These are phyloP conservation scores for Pimpla rufipes DNA, from an alignment of 2,888 invertebrate genomes.

Conservation along the genomic window DNA sequence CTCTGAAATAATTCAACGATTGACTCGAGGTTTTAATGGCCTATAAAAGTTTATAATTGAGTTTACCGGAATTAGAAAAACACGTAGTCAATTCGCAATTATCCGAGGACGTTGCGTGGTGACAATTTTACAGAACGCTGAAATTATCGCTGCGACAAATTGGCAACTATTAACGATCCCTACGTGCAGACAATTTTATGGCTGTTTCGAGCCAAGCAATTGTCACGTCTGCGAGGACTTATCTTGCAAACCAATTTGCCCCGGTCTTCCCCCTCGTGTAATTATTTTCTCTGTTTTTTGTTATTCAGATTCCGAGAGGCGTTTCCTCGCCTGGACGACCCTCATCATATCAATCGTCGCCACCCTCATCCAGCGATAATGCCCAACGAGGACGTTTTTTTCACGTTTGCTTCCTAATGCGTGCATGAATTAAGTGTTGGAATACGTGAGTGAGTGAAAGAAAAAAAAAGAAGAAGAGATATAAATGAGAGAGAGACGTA, in stretches of 20 bases:
- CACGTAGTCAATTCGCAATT: too few species aligned
- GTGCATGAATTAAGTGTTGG: constrained; percentile 30
- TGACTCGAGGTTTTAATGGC: too few species aligned
- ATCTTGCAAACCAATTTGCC: not conserved
- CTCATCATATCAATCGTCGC: constrained; percentile 53
- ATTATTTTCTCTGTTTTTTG: constrained; percentile 22
- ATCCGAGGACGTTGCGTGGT: too few species aligned
- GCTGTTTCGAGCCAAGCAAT: too few species aligned
- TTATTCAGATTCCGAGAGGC: constrained; percentile 59
- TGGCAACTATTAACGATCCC: too few species aligned
- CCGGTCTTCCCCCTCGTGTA: not conserved
- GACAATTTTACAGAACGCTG: too few species aligned
- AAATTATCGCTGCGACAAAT: too few species aligned
- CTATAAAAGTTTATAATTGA: too few species aligned
- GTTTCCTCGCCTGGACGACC: constrained; percentile 38
- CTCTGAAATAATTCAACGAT: too few species aligned
- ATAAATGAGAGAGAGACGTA: constrained; percentile 16
- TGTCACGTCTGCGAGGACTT: not conserved
- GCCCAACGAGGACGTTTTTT: constrained; percentile 47
- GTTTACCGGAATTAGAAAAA: too few species aligned
- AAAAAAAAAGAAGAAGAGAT: constrained; percentile 5
- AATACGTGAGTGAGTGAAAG: constrained; percentile 19
- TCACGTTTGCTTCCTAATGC: constrained; percentile 57
- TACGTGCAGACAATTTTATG: too few species aligned
- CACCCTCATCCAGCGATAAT: constrained; percentile 65